Evolutionary conservation across 2,888 invertebrate species (phyloP).

Genomic region (Amiota communis): DNA sequence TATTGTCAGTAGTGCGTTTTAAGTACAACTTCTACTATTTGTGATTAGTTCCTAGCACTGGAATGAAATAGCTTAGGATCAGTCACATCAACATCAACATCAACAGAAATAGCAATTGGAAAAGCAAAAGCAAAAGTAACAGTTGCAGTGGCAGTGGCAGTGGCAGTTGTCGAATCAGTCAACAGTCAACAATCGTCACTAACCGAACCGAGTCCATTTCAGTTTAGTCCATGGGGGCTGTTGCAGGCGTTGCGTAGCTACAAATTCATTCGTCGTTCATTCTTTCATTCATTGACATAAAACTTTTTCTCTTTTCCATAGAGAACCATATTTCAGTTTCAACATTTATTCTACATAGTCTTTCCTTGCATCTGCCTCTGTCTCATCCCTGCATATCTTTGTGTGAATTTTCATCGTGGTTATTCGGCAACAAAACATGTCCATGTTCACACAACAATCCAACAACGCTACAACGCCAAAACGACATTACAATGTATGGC

Average conservation of each 20-base stretch:
- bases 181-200: conserved; percentile 30
- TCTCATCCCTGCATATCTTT: neutral
- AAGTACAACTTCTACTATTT: conserved; percentile 21
- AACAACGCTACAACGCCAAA: neutral
- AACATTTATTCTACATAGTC: neutral
- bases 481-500: conserved; percentile 24
- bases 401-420: conserved; percentile 23
- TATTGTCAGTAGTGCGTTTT: conserved; percentile 54
- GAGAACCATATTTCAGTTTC: conserved; percentile 24
- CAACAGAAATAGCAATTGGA: neutral
- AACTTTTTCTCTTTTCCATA: conserved; percentile 18
- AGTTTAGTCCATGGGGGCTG: neutral
- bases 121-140: too few relatives aligned
- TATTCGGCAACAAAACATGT: conserved; percentile 29
- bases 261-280: conserved; percentile 1
- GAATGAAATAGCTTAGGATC: too few relatives aligned
- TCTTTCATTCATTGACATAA: conserved; percentile 28
- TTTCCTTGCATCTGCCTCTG: too few relatives aligned
- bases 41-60: conserved; percentile 17
- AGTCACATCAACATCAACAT: neutral
- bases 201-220: conserved; percentile 9
- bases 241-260: conserved; percentile 21
- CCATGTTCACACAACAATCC: conserved; percentile 10
- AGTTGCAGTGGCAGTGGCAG: neutral
- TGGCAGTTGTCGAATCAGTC: conserved; percentile 51